These are phyloP conservation scores for Baccha elongata DNA, from an alignment of 2,888 invertebrate species.

Conservation along the genomic window DNA sequence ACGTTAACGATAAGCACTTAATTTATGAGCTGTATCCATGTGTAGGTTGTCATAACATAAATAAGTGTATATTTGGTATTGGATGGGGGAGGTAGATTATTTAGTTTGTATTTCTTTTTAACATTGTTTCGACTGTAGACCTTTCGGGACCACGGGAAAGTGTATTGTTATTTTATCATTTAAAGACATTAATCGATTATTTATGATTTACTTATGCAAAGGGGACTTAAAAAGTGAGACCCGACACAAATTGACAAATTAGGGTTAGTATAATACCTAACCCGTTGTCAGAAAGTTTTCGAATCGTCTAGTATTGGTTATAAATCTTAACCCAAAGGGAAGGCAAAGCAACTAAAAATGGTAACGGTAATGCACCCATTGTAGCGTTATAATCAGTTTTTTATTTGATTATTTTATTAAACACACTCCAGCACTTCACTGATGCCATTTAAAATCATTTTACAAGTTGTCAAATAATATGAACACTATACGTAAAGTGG, in stretches of 20 bases:
- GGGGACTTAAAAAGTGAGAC: constrained; percentile 20
- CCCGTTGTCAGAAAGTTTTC: too few species aligned
- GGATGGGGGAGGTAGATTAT: constrained; percentile 14
- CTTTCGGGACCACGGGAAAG: constrained; percentile 11
- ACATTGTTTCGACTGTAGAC: background rate
- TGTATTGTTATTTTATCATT: constrained; percentile 38
- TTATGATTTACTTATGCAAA: constrained; percentile 44
- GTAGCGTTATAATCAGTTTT: too few species aligned
- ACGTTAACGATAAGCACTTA: constrained; percentile 50
- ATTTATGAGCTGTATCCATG: constrained; percentile 41
- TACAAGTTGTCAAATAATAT: too few species aligned
- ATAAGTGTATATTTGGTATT: constrained; percentile 26
- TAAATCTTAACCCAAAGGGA: too few species aligned
- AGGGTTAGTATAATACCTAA: too few species aligned
- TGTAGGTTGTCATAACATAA: constrained; percentile 41
- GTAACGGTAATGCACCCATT: too few species aligned
- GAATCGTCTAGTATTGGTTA: too few species aligned
- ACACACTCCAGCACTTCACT: too few species aligned
- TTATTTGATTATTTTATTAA: too few species aligned
- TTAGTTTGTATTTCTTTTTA: background rate
- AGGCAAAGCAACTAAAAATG: too few species aligned
- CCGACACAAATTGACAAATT: constrained; percentile 25
- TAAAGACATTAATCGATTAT: constrained; percentile 44
- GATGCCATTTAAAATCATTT: too few species aligned
- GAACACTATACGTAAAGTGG: too few species aligned